A percentile compares a stretch with the other conserved stretches of the same genome.
These are phyloP conservation scores for Brachyhypopomus occidentalis DNA, from an alignment of 2,113 vertebrate genomes.

Conservation along the genomic window DNA sequence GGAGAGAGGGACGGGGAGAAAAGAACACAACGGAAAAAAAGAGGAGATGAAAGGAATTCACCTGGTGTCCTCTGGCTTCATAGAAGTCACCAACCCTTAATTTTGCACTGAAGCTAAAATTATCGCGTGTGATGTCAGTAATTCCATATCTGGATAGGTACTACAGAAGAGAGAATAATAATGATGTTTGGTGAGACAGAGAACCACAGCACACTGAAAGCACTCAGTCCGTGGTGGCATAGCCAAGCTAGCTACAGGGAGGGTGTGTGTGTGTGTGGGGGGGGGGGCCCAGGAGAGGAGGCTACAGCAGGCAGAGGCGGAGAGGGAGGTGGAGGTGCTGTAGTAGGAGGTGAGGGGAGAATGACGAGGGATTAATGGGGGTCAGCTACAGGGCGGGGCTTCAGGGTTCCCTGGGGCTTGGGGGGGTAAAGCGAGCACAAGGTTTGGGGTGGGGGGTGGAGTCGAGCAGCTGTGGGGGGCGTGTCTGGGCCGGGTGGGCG, in stretches of 20 bases:
- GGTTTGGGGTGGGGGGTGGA: not conserved
- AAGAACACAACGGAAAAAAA: constrained; percentile 62
- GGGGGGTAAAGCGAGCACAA: constrained; percentile 27
- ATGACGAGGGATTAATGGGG: constrained; percentile 3
- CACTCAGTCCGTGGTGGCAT: constrained; percentile 41
- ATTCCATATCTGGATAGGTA: constrained; percentile 99
- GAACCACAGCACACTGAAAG: constrained; percentile 57
- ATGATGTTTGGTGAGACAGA: constrained; percentile 69
- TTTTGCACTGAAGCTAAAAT: constrained; percentile 99
- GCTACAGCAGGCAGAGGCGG: constrained; percentile 7
- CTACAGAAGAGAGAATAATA: constrained; percentile 93
- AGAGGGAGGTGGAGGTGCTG: not conserved
- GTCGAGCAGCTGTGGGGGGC: no score
- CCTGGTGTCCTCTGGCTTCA: constrained; percentile 99
- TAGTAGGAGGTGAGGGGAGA: constrained; percentile 10
- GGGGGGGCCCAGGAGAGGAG: constrained; percentile 21
- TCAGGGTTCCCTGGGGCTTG: constrained; percentile 13
- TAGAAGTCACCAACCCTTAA: constrained; percentile 99
- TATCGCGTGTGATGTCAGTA: constrained; percentile 98
- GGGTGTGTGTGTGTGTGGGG: constrained; percentile 27
- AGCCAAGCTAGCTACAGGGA: constrained; percentile 55
- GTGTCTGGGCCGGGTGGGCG: not conserved
- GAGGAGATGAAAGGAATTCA: constrained; percentile 83
- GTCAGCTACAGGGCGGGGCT: constrained; percentile 19
- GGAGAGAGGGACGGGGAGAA: constrained; percentile 55